Conservation (phyloP, 2,113 vertebrate genomes). For the Sinocyclocheilus grahami region DNA sequence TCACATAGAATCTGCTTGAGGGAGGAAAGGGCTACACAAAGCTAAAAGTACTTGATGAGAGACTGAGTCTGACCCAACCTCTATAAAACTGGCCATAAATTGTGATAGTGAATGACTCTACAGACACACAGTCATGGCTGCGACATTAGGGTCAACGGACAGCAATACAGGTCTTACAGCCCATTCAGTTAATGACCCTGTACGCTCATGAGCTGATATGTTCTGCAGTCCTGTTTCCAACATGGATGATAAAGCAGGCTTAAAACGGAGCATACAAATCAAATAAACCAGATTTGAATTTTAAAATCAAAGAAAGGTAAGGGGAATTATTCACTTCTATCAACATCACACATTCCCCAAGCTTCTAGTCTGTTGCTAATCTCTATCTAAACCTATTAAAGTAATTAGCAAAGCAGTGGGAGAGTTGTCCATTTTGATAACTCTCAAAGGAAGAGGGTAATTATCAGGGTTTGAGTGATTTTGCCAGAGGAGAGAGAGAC, state of each 20-base stretch:
- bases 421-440: conserved; percentile 55
- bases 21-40: conserved; percentile 10
- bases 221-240: not conserved
- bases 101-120: conserved; percentile 50
- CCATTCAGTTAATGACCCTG: conserved; percentile 10
- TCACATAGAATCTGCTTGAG: conserved; percentile 7
- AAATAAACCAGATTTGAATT: not conserved
- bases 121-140: not conserved
- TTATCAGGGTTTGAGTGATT: conserved; percentile 1
- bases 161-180: not conserved
- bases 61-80: conserved; percentile 56
- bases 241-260: not conserved
- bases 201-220: conserved; percentile 8
- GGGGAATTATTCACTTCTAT: conserved; percentile 39
- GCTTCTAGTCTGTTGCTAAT: conserved; percentile 51
- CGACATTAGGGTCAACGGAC: conserved; percentile 15
- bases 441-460: conserved; percentile 31
- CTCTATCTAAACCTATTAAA: conserved; percentile 67
- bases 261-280: not conserved
- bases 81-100: conserved; percentile 69
- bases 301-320: conserved; percentile 8
- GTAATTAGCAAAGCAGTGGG: conserved; percentile 62
- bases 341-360: conserved; percentile 49
- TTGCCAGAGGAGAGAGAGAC: not conserved
- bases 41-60: conserved; percentile 60